Percentiles rank a stretch among this genome's conserved stretches.
phyloP scores from a whole-genome alignment of 2,797 vertebrate species.

The Muscicapa striata region DNA sequence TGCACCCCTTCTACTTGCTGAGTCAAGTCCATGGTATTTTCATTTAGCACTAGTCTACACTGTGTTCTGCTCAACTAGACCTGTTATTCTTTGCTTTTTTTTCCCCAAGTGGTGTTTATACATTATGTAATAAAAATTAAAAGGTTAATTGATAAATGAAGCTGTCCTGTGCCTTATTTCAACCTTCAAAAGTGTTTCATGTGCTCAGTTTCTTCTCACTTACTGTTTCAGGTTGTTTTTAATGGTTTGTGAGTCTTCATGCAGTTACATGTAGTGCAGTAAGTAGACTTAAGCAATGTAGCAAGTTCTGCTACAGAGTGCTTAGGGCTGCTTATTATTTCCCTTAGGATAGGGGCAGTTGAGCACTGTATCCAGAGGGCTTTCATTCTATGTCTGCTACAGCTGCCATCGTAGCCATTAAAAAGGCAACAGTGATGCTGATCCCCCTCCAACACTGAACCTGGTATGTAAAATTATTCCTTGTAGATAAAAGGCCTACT shows the following conservation, averaged over 20 bases:
- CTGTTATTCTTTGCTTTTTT: not conserved
- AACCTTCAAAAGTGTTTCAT: not conserved
- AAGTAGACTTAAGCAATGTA: accelerated
- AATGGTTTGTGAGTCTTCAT: not conserved
- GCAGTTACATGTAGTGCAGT: not conserved
- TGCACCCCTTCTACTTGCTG: not conserved
- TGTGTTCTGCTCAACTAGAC: constrained; percentile 40
- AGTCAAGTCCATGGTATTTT: not conserved
- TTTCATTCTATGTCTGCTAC: not conserved
- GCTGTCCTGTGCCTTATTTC: not conserved
- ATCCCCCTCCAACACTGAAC: not conserved
- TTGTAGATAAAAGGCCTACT: not conserved
- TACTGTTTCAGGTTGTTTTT: not conserved
- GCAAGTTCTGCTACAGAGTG: not conserved
- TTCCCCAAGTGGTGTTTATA: constrained; percentile 22
- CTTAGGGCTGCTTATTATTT: not conserved
- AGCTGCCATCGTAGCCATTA: not conserved
- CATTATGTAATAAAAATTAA: constrained; percentile 59
- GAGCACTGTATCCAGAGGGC: not conserved
- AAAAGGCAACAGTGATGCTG: not conserved
- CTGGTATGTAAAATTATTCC: not conserved
- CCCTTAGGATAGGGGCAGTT: not conserved
- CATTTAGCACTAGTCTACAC: not conserved
- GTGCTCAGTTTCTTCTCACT: not conserved
- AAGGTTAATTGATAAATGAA: not conserved